Evolutionary conservation across 2,888 invertebrate genomes (phyloP).

Genomic region (Epicampocera succincta): DNA sequence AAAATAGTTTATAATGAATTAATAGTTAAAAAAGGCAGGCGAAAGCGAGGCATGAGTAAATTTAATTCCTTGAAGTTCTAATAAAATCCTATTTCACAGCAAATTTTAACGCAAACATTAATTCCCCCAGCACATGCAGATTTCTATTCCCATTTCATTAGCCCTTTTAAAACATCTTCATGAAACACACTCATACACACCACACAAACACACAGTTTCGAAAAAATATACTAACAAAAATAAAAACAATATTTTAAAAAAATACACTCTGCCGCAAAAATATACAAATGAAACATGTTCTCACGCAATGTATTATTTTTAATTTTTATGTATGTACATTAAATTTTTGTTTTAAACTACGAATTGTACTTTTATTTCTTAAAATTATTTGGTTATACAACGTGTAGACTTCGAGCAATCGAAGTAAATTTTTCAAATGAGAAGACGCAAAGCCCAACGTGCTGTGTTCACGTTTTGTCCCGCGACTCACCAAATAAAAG

Average conservation of each 20-base stretch:
- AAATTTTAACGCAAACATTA: neutral
- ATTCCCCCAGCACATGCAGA: conserved; percentile 27
- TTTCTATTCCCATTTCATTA: conserved; percentile 22
- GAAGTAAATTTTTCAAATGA: too few species aligned
- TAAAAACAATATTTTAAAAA: conserved; percentile 34
- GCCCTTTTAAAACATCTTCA: conserved; percentile 26
- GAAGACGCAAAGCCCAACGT: too few species aligned
- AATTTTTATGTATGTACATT: conserved; percentile 7
- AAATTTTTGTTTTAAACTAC: conserved; percentile 6
- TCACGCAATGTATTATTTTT: conserved; percentile 44
- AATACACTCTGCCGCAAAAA: conserved; percentile 44
- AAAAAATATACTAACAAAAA: conserved; percentile 15
- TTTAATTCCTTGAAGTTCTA: conserved; percentile 10
- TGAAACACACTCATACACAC: conserved; percentile 2
- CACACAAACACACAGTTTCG: conserved; percentile 1
- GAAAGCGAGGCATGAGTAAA: conserved; percentile 62
- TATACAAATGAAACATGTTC: conserved; percentile 25
- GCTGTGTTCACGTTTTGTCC: too few species aligned
- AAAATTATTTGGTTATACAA: neutral
- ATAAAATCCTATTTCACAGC: conserved; percentile 7
- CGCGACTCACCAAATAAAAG: too few species aligned
- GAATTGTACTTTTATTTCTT: neutral
- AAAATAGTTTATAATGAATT: conserved; percentile 62
- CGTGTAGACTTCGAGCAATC: neutral
- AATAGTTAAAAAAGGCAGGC: conserved; percentile 40